phyloP scores from a whole-genome alignment of 2,888 invertebrate genomes.

The Melitaea athalia region DNA sequence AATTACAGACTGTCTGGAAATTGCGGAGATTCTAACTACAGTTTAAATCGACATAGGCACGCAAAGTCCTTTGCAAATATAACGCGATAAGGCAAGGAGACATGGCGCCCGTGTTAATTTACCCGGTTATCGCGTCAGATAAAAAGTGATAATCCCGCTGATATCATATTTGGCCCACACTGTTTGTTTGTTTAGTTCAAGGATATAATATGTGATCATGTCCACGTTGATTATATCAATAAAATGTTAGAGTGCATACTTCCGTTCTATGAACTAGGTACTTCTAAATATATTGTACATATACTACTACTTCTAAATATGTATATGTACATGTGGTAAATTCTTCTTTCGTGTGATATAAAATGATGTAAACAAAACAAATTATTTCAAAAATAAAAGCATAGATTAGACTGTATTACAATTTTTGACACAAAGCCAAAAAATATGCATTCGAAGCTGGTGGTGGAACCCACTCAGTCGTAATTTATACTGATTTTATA shows the following conservation, averaged over 20 bases:
- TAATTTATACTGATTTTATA: no score
- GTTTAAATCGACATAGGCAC: conserved; percentile 22
- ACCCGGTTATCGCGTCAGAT: conserved; percentile 59
- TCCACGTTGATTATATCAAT: neutral
- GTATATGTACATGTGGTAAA: neutral
- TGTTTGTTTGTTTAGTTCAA: conserved; percentile 51
- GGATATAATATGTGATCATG: conserved; percentile 23
- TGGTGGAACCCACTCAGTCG: no score
- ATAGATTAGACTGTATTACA: no score
- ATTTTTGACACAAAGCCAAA: no score
- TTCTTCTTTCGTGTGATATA: neutral
- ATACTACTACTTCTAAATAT: no score
- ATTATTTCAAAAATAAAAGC: no score
- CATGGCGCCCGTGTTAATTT: conserved; percentile 58
- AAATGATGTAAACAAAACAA: no score
- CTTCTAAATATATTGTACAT: no score
- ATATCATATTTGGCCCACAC: conserved; percentile 60
- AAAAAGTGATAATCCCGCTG: conserved; percentile 68
- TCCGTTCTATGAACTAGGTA: neutral
- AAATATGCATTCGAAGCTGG: no score
- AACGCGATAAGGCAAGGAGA: conserved; percentile 33
- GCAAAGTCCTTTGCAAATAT: conserved; percentile 21
- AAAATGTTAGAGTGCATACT: neutral
- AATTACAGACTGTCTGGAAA: neutral
- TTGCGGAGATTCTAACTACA: conserved; percentile 1